Conservation (phyloP, 2,888 invertebrate genomes). For the Cataglyphis livida region DNA sequence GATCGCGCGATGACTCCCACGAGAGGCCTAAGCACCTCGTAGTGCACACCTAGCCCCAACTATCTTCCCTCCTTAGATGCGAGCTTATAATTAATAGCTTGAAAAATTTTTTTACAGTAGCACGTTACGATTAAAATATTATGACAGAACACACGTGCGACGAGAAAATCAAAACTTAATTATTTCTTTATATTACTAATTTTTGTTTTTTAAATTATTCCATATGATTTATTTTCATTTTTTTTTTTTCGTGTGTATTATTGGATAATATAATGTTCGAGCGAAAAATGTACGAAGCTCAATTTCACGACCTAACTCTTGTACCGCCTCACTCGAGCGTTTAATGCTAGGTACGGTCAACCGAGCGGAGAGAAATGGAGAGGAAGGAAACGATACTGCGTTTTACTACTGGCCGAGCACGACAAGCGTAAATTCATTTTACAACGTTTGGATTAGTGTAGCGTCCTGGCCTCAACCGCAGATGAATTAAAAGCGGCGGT, state of each 20-base stretch:
- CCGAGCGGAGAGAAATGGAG: slow-evolving; percentile 49
- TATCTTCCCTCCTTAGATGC: slow-evolving; percentile 4
- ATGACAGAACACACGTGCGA: neutral
- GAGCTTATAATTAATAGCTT: slow-evolving; percentile 1
- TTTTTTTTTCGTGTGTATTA: neutral
- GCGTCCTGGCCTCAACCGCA: slow-evolving; percentile 29
- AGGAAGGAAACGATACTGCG: slow-evolving; percentile 62
- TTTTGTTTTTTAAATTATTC: too few species aligned
- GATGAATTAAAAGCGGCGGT: neutral
- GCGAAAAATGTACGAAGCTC: slow-evolving; percentile 8
- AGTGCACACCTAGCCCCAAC: slow-evolving; percentile 29
- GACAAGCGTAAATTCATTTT: slow-evolving; percentile 69
- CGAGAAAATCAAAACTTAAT: neutral
- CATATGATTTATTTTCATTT: neutral
- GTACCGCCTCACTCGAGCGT: slow-evolving; percentile 41
- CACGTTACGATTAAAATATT: neutral
- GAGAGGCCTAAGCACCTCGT: slow-evolving; percentile 35
- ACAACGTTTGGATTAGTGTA: slow-evolving; percentile 58
- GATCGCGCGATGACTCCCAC: slow-evolving; percentile 62
- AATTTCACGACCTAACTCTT: slow-evolving; percentile 16
- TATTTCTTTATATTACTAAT: too few species aligned
- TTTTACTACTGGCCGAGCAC: slow-evolving; percentile 64
- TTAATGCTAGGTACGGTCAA: slow-evolving; percentile 54
- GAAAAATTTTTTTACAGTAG: neutral
- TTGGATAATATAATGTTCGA: neutral